Evolutionary conservation across 1,140 invertebrate genomes (phyloP).

Genomic region (Trichomalopsis sarcophagae): DNA sequence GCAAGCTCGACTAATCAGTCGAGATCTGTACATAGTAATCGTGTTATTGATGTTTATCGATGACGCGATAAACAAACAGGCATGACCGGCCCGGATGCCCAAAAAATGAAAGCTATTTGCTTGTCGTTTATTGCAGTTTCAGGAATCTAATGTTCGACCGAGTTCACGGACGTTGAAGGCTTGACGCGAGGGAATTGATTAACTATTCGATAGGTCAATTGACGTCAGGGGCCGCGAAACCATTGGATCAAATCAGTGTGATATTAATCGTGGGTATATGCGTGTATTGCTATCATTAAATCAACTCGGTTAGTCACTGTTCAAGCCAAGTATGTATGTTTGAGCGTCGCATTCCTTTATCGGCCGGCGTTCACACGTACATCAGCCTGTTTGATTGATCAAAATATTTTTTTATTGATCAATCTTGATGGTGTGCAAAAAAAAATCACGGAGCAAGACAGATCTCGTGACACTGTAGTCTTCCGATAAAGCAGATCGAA

Average conservation of each 20-base stretch:
- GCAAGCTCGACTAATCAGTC: background rate
- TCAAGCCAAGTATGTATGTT: conserved; percentile 4
- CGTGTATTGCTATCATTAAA: conserved; percentile 46
- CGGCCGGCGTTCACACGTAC: background rate
- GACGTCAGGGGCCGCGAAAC: background rate
- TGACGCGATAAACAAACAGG: background rate
- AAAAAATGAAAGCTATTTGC: background rate
- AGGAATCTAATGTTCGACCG: background rate
- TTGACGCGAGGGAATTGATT: conserved; percentile 56
- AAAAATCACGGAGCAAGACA: background rate
- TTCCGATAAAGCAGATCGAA: too few species aligned
- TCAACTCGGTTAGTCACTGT: conserved; percentile 47
- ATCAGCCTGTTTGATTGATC: conserved; percentile 26
- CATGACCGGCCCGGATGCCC: background rate
- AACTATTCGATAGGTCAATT: conserved; percentile 59
- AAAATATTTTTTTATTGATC: conserved; percentile 8
- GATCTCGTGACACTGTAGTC: too few species aligned
- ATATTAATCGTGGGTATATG: conserved; percentile 24
- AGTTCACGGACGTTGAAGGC: background rate
- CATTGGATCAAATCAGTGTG: conserved; percentile 25
- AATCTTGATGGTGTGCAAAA: background rate
- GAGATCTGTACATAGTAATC: background rate
- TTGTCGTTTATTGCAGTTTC: background rate
- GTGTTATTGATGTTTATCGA: conserved; percentile 31
- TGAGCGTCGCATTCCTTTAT: conserved; percentile 30